Percentiles rank a stretch among this genome's conserved stretches.
These are phyloP conservation scores for Neoitamus cyanurus DNA, from an alignment of 2,888 invertebrate species.

Conservation along the genomic window DNA sequence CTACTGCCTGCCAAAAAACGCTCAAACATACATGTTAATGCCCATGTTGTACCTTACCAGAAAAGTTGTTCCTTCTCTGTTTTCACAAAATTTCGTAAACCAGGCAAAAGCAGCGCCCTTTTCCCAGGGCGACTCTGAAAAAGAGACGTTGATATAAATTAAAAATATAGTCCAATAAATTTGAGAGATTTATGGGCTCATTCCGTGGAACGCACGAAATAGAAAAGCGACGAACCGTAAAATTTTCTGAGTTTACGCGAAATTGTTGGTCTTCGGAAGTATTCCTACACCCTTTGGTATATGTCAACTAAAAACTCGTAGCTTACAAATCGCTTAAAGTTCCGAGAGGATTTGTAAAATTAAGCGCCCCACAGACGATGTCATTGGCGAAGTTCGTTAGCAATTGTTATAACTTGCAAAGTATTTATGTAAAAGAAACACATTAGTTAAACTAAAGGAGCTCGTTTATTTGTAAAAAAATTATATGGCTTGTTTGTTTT, in stretches of 20 bases:
- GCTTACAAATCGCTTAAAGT: not conserved
- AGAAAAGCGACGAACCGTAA: not conserved
- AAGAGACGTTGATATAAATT: constrained; percentile 55
- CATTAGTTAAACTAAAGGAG: too few relatives aligned
- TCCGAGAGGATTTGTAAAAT: too few relatives aligned
- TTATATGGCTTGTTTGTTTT: too few relatives aligned
- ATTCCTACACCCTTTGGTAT: not conserved
- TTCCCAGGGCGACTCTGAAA: constrained; percentile 42
- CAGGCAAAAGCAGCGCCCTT: constrained; percentile 13
- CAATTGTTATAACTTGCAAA: too few relatives aligned
- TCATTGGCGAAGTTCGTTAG: too few relatives aligned
- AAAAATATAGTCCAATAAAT: constrained; percentile 57
- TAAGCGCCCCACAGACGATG: too few relatives aligned
- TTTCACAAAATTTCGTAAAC: not conserved
- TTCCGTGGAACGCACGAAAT: constrained; percentile 48
- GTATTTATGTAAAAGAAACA: too few relatives aligned
- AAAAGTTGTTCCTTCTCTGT: not conserved
- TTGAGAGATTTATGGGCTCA: constrained; percentile 55
- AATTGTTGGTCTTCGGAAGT: not conserved
- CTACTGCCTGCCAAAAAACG: not conserved
- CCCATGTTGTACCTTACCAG: not conserved
- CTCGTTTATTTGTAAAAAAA: too few relatives aligned
- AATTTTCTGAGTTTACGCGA: constrained; percentile 8
- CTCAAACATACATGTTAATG: not conserved
- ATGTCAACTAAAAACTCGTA: not conserved